phyloP scores from a whole-genome alignment of 1,140 invertebrate genomes.

The Drosophila sechellia region DNA sequence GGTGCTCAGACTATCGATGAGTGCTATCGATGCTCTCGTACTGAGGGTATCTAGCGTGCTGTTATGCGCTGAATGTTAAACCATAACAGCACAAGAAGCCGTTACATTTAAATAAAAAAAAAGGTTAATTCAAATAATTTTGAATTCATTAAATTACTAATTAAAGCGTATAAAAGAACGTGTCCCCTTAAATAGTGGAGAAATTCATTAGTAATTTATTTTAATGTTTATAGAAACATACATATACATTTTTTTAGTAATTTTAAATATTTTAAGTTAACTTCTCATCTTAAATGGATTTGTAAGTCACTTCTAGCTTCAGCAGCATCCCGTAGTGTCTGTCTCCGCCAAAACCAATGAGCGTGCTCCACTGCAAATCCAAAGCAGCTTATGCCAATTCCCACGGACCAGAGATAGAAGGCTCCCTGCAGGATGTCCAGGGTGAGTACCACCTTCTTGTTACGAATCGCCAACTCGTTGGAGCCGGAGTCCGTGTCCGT shows the following conservation, averaged over 20 bases:
- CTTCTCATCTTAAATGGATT: too few relatives aligned
- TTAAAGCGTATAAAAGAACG: too few relatives aligned
- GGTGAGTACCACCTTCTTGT: constrained; percentile 64
- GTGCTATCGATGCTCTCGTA: constrained; percentile 18
- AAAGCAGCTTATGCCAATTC: constrained; percentile 43
- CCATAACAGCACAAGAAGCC: not conserved
- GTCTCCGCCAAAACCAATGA: constrained; percentile 19
- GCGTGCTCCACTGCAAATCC: constrained; percentile 53
- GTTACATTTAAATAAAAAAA: not conserved
- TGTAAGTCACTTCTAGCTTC: not conserved
- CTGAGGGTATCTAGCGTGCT: not conserved
- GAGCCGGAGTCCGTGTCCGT: constrained; percentile 34
- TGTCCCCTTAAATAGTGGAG: too few relatives aligned
- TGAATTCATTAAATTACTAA: too few relatives aligned
- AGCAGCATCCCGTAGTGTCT: not conserved
- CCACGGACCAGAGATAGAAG: constrained; percentile 67
- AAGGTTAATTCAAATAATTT: not conserved
- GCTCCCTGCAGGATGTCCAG: constrained; percentile 68
- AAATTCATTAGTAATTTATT: too few relatives aligned
- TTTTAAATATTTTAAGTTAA: too few relatives aligned
- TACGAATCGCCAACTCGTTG: constrained; percentile 5
- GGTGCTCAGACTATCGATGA: constrained; percentile 21
- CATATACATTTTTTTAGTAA: too few relatives aligned
- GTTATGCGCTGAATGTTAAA: not conserved
- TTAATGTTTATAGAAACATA: too few relatives aligned